Evolutionary conservation across 2,797 vertebrate species (phyloP).

Genomic region (Ciconia nigra): DNA sequence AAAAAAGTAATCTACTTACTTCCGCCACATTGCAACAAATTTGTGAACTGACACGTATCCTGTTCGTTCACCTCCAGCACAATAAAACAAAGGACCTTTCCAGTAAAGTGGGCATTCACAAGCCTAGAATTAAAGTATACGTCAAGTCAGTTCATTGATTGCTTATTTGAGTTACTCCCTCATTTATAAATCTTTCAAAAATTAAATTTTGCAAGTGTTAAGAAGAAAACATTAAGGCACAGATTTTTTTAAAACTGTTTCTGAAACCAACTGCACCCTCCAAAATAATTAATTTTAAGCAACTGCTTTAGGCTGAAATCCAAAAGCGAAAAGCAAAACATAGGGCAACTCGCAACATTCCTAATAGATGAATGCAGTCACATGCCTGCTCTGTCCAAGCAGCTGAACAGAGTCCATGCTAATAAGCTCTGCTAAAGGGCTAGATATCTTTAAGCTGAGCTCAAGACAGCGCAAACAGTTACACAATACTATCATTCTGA

Average conservation of each 20-base stretch:
- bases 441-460: background rate
- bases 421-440: background rate
- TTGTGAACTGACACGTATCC: conserved; percentile 94
- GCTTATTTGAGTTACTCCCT: background rate
- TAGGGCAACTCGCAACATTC: background rate
- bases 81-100: conserved; percentile 93
- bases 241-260: background rate
- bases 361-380: background rate
- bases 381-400: background rate
- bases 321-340: background rate
- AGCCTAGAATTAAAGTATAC: conserved; percentile 74
- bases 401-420: background rate
- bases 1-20: conserved; percentile 79
- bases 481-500: background rate
- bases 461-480: background rate
- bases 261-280: background rate
- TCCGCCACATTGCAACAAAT: conserved; percentile 97
- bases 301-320: background rate
- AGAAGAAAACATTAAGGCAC: background rate
- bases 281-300: background rate
- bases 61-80: conserved; percentile 91
- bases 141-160: background rate
- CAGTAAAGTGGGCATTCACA: conserved; percentile 95
- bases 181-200: background rate
- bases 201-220: background rate